Evolutionary conservation across 2,888 invertebrate genomes (phyloP).

Genomic region (Pteria penguin): DNA sequence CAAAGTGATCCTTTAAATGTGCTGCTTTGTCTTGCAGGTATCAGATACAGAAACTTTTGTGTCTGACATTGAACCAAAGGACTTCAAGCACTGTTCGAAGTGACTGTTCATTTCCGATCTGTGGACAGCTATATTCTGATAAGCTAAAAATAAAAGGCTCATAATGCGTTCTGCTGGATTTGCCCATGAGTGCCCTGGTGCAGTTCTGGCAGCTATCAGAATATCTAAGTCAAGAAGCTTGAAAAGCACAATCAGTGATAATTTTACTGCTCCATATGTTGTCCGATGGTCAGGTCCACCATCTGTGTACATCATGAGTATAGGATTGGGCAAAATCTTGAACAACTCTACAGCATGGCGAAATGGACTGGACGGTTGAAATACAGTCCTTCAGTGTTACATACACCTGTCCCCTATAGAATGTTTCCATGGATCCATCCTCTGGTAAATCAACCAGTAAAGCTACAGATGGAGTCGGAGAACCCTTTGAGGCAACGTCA

Average conservation of each 20-base stretch:
- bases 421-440: conserved; percentile 37
- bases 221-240: conserved; percentile 28
- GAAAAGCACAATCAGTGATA: conserved; percentile 36
- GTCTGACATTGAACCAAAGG: conserved; percentile 37
- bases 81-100: conserved; percentile 36
- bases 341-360: conserved; percentile 27
- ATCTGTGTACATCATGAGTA: conserved; percentile 31
- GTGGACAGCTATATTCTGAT: conserved; percentile 43
- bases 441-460: no score
- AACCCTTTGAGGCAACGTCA: conserved; percentile 46
- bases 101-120: conserved; percentile 28
- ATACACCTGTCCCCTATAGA: conserved; percentile 47
- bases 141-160: conserved; percentile 44
- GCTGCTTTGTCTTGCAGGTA: no score
- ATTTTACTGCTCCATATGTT: conserved; percentile 34
- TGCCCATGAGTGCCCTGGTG: conserved; percentile 51
- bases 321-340: conserved; percentile 16
- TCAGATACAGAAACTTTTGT: no score
- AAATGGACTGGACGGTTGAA: no score
- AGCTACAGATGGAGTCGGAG: no score
- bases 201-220: conserved; percentile 39
- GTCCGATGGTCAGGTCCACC: conserved; percentile 42
- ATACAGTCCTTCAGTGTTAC: conserved; percentile 38
- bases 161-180: no score
- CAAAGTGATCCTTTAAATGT: no score